Evolutionary conservation across 1,140 invertebrate species (phyloP).

Genomic region (Zophobas morio): DNA sequence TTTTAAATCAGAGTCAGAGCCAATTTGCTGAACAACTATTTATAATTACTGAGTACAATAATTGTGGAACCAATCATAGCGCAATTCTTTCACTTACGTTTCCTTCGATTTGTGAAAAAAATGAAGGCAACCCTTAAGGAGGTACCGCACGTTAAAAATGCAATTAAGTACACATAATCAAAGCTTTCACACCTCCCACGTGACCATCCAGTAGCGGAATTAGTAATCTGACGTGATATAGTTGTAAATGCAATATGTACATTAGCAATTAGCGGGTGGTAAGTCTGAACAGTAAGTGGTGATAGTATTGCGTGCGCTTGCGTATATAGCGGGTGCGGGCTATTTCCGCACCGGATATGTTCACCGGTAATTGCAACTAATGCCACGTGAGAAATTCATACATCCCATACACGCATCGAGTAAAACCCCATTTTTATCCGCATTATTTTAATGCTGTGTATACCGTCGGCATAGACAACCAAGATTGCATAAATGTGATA

Average conservation of each 20-base stretch:
- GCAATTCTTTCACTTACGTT: too few species aligned
- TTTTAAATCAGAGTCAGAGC: too few species aligned
- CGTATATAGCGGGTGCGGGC: slow-evolving; percentile 54
- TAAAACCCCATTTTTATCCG: slow-evolving; percentile 29
- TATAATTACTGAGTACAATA: too few species aligned
- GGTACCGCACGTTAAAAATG: too few species aligned
- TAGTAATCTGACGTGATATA: slow-evolving; percentile 55
- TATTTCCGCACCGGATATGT: slow-evolving; percentile 65
- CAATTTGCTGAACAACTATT: too few species aligned
- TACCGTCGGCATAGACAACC: slow-evolving; percentile 16
- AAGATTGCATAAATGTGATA: slow-evolving; percentile 1
- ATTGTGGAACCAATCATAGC: too few species aligned
- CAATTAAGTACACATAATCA: too few species aligned
- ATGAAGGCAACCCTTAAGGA: too few species aligned
- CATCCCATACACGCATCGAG: slow-evolving; percentile 33
- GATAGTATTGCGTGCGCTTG: slow-evolving; percentile 52
- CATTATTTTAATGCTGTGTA: neutral
- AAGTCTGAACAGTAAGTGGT: slow-evolving; percentile 33
- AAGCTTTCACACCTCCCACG: neutral
- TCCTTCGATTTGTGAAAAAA: too few species aligned
- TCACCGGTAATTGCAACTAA: slow-evolving; percentile 66
- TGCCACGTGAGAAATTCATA: slow-evolving; percentile 54
- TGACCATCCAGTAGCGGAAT: slow-evolving; percentile 28
- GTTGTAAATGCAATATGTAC: slow-evolving; percentile 60
- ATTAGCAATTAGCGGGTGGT: slow-evolving; percentile 57